These are phyloP conservation scores for Montipora foliosa DNA, from an alignment of 64 coral and sea anemone genomes.

Conservation along the genomic window DNA sequence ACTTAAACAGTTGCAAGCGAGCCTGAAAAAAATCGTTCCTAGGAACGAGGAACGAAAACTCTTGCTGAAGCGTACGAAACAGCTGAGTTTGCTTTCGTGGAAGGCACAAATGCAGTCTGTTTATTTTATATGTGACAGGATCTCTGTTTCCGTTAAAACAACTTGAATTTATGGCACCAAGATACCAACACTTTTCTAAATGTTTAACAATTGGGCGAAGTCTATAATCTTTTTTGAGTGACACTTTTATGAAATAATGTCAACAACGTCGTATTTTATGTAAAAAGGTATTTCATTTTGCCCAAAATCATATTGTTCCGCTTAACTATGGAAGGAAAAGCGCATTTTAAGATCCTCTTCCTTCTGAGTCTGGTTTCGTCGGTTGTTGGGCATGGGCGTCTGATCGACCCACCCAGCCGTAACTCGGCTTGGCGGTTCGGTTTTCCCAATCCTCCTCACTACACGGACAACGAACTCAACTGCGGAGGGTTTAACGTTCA, in stretches of 20 bases:
- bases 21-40: too few species aligned
- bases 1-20: too few species aligned
- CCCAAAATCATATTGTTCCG: background rate
- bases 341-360: background rate
- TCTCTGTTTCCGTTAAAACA: background rate
- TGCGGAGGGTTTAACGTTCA: too few species aligned
- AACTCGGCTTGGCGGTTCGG: constrained; percentile 75
- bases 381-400: constrained; percentile 66
- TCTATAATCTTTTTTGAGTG: background rate
- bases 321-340: background rate
- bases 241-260: background rate
- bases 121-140: background rate
- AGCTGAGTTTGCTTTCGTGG: background rate
- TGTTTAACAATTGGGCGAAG: background rate
- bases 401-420: constrained; percentile 76
- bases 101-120: background rate
- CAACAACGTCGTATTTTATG: too few species aligned
- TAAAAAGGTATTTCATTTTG: background rate
- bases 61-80: too few species aligned
- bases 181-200: background rate
- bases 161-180: background rate
- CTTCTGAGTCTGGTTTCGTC: background rate
- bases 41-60: background rate
- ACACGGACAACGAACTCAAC: too few species aligned
- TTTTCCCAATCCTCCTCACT: constrained; percentile 5